These are phyloP conservation scores for Elephas maximus DNA, from an alignment of 2,113 vertebrate genomes.

Conservation along the genomic window DNA sequence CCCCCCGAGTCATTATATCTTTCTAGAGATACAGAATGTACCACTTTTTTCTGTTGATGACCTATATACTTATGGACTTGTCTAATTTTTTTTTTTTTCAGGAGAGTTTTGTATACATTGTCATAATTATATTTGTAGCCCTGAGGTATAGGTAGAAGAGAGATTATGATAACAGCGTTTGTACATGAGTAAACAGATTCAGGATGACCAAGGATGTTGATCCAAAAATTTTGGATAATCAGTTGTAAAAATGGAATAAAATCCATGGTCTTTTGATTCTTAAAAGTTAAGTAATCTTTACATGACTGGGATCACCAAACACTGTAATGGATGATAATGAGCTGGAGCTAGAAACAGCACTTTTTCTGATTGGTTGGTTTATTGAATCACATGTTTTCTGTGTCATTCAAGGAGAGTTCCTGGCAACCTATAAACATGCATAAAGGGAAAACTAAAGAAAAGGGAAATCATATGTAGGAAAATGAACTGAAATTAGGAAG, in stretches of 20 bases:
- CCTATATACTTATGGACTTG: neutral
- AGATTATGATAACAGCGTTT: neutral
- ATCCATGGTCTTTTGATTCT: neutral
- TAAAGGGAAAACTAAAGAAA: neutral
- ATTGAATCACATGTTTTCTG: neutral
- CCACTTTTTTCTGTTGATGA: neutral
- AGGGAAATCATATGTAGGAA: neutral
- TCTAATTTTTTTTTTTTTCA: neutral
- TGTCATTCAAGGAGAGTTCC: neutral
- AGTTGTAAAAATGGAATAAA: slow-evolving; percentile 1
- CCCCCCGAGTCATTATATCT: neutral
- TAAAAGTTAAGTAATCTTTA: neutral
- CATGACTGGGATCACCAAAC: neutral
- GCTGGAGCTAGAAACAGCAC: neutral
- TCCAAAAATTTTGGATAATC: neutral
- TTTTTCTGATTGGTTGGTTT: neutral
- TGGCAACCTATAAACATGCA: neutral
- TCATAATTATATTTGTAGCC: neutral
- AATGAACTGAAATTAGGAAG: neutral
- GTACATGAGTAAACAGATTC: neutral
- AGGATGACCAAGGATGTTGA: neutral
- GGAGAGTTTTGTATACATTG: neutral
- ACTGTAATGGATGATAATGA: neutral
- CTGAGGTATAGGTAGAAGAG: neutral
- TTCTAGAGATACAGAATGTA: neutral